Base-by-base conservation (phyloP, 2,888 invertebrate species). In the Agrochola lota region DNA sequence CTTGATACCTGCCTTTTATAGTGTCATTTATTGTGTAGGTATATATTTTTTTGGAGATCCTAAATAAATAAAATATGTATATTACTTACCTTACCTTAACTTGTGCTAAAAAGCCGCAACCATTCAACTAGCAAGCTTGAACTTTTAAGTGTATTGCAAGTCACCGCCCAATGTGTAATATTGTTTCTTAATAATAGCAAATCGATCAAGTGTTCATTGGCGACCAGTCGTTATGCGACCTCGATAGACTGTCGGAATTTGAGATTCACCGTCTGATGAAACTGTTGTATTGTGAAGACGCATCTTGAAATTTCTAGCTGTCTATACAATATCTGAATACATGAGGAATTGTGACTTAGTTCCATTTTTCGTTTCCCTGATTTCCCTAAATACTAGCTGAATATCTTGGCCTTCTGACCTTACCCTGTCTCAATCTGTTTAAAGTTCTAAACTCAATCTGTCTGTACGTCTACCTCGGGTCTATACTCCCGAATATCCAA, bases 81-180 rank as follows among this genome's bases (percentile, higher is more conserved):
- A 11, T 49, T 17, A 20, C 17, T 20, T 49, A 49, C 49, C 49
- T 52, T 52, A 52, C 49, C 17, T 20, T 17, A 52, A 52, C 17
- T 49, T 7, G 17, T 46, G 20, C 35, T 15, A 20, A 30, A 6
- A 52, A 77, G 77, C 49, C 23, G 17, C n/a, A 20, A 49, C 55
- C 1, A 70, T 12, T 49, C 49, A 46, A 20, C 35, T 30, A 23
- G 49, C 26, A 72, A 78, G 63, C 74, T 49, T 87, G 86, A 87
- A 87, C 88, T 87, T 87, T 86, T 59, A 78, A 68, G 20, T 26
- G 59, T 74, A 77, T 79, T 81, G 87, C 88, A 86, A 87, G 88
- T 87, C 86, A 87, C 71, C 57, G n/a, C 49, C 71, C 77, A 79
- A 76, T 78, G 35, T 80, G 86, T 77, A 84, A 87, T 64, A 75